Evolutionary conservation across 2,113 vertebrate genomes (phyloP), one percentile per base, ranked within the genome.

Genomic region (Pollachius pollachius): DNA sequence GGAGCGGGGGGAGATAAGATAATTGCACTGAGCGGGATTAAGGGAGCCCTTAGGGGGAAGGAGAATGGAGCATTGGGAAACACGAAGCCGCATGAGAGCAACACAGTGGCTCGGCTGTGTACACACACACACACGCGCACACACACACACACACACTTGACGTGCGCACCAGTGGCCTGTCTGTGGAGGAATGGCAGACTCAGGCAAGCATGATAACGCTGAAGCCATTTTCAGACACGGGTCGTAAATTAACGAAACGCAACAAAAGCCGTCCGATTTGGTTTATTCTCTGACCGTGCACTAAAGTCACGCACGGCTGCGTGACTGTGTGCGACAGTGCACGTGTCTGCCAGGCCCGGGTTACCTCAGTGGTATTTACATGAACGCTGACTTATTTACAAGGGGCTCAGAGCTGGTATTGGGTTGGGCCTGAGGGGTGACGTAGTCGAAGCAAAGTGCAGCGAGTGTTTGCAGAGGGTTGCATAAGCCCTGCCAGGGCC

Each of bases 11-110:
- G 59, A 88, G 88, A 93, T 90, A 91, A 90, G 85, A 90, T 89
- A 87, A 91, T 88, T 89, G 83, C 76, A 68, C 76, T 64, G 86
- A 89, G 91, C 82, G 81, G 88, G 90, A 92, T 92, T 90, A 90
- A 60, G 70, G 70, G 81, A 69, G 84, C 73, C 75, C 75, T 79
- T 78, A 80, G 85, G 80, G 76, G 84, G 80, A 84, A 81, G 58
- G 60, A 11, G 76, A 67, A 76, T 77, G 77, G 74, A 82, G 81
- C 71, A 76, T 78, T 65, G 76, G 73, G 71, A 70, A 77, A 87
- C 77, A 23, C 54, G 3, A 4, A 4, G 15, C 54, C 2, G 72
- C 54, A 27, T 41, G 30, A 23, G 34, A 19, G 19, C 57, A 34
- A 37, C 60, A 64, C 27, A 60, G 37, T 41, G 37, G 37, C 37